Evolutionary conservation across 64 coral and sea anemone genomes (phyloP).

Genomic region (Montipora efflorescens): DNA sequence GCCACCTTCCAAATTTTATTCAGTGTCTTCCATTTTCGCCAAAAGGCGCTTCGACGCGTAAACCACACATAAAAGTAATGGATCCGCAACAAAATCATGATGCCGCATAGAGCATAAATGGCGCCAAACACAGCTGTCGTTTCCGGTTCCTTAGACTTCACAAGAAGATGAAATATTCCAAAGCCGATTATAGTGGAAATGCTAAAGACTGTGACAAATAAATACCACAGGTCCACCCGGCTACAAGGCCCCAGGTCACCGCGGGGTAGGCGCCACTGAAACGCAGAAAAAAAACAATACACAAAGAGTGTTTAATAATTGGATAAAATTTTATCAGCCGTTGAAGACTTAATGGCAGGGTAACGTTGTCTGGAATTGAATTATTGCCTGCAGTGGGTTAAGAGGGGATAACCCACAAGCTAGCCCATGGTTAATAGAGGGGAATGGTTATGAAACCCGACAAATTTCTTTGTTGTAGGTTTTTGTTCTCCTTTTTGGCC

Average conservation of each 20-base stretch:
- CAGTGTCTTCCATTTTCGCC: slow-evolving; percentile 75
- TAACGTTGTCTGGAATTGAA: too few relatives aligned
- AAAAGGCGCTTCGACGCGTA: slow-evolving; percentile 73
- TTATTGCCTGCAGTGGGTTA: too few relatives aligned
- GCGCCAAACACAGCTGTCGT: slow-evolving; percentile 78
- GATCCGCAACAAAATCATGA: slow-evolving; percentile 80
- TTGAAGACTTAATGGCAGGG: neutral
- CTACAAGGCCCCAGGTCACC: slow-evolving; percentile 80
- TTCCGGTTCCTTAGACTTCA: slow-evolving; percentile 64
- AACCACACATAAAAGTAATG: slow-evolving; percentile 93
- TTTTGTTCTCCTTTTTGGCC: too few relatives aligned
- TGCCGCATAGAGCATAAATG: slow-evolving; percentile 80
- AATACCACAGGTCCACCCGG: slow-evolving; percentile 84
- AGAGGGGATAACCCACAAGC: too few relatives aligned
- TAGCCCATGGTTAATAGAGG: too few relatives aligned
- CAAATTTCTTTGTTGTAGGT: too few relatives aligned
- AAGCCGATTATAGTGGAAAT: slow-evolving; percentile 76
- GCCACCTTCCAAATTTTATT: slow-evolving; percentile 79
- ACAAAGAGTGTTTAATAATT: neutral
- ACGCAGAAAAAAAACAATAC: neutral
- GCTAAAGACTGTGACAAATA: slow-evolving; percentile 83
- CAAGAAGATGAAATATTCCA: slow-evolving; percentile 73
- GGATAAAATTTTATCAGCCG: too few relatives aligned
- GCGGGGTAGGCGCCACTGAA: slow-evolving; percentile 79
- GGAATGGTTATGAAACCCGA: too few relatives aligned